These are phyloP conservation scores for Chaetops frenatus DNA, from an alignment of 2,113 vertebrate genomes.

Conservation along the genomic window DNA sequence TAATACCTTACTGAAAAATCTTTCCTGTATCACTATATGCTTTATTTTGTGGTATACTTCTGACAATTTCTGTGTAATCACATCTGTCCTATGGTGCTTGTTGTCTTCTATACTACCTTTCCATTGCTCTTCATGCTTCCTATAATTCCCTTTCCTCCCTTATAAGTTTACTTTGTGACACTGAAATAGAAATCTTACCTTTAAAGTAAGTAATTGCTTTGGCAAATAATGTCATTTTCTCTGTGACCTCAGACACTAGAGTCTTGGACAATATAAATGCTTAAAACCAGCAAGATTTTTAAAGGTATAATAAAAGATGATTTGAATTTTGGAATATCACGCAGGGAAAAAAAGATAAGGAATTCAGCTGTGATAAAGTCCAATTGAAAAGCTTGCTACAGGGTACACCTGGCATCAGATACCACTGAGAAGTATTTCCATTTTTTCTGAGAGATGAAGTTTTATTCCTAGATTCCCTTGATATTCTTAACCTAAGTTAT, in stretches of 20 bases:
- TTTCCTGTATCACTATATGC: background rate
- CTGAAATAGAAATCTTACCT: background rate
- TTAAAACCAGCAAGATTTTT: background rate
- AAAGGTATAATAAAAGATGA: background rate
- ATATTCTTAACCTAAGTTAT: constrained; percentile 1
- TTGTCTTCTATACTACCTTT: background rate
- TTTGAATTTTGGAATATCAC: background rate
- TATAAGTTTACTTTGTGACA: background rate
- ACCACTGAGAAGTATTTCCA: background rate
- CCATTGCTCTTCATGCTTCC: background rate
- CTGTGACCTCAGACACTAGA: background rate
- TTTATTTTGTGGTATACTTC: background rate
- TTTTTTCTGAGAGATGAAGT: background rate
- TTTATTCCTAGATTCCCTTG: background rate
- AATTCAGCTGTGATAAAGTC: background rate
- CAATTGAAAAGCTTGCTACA: background rate
- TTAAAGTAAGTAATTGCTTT: background rate
- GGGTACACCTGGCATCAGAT: background rate
- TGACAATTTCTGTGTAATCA: background rate
- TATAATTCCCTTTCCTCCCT: background rate
- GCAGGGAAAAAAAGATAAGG: background rate
- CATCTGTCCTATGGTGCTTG: background rate
- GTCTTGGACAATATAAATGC: background rate
- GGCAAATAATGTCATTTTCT: background rate
- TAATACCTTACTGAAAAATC: background rate